A percentile compares a stretch with the other conserved stretches of the same genome.
Evolutionary conservation across 2,797 vertebrate species (phyloP).

Genomic region (Squalus acanthias): DNA sequence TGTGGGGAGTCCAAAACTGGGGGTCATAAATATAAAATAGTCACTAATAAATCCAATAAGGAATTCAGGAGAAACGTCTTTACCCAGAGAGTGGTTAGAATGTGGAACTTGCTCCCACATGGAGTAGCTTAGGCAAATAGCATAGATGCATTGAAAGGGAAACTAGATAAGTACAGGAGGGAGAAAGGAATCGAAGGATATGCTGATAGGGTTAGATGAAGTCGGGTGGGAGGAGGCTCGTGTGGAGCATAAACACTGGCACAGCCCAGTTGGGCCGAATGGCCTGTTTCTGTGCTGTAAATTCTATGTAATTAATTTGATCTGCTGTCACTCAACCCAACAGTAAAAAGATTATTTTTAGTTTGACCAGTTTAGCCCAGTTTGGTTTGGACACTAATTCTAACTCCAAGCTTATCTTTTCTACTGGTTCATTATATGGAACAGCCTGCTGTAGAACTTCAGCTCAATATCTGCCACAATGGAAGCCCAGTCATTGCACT

Average conservation of each 20-base stretch:
- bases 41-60: no score
- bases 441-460: neutral
- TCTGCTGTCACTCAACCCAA: neutral
- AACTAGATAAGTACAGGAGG: neutral
- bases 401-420: neutral
- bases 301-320: neutral
- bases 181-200: neutral
- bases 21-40: no score
- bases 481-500: neutral
- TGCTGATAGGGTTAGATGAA: no score
- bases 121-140: neutral
- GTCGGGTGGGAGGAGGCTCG: no score
- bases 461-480: neutral
- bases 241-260: no score
- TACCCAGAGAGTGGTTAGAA: neutral
- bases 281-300: neutral
- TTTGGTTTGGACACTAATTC: neutral
- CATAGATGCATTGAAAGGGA: neutral
- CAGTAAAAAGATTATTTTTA: neutral
- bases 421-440: neutral
- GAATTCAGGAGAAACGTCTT: no score
- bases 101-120: neutral
- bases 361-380: neutral
- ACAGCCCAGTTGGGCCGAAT: neutral
- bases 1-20: no score